Conservation (phyloP, 2,888 invertebrate species). For the Aspidapion aeneum region DNA sequence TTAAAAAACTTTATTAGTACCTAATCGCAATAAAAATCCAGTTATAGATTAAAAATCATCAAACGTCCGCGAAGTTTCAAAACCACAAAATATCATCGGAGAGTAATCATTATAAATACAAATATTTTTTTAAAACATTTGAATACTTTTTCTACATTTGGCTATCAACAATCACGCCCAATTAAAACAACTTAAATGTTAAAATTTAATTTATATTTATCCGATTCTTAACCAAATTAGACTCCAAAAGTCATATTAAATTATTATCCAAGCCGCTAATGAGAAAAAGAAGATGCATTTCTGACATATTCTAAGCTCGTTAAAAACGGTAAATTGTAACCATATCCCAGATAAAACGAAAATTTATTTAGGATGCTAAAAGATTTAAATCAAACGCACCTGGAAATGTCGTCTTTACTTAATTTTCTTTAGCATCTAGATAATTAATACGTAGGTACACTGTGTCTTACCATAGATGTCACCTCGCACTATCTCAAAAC, state of each 20-base stretch:
- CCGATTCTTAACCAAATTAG: background rate
- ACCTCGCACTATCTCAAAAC: too few relatives aligned
- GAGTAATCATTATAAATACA: too few relatives aligned
- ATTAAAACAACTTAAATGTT: too few relatives aligned
- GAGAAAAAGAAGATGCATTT: background rate
- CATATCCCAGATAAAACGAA: background rate
- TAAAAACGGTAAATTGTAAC: background rate
- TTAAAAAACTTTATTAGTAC: too few relatives aligned
- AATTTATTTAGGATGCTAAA: background rate
- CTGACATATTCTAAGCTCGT: background rate
- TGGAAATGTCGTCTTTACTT: background rate
- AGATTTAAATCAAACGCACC: background rate
- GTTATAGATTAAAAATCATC: too few relatives aligned
- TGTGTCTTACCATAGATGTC: too few relatives aligned
- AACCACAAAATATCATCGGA: too few relatives aligned
- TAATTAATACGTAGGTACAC: too few relatives aligned
- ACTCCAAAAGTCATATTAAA: background rate
- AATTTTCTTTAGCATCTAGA: too few relatives aligned
- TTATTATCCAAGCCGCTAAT: background rate
- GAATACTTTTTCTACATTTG: background rate
- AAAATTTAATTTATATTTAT: background rate
- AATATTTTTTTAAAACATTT: too few relatives aligned
- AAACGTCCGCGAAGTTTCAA: too few relatives aligned
- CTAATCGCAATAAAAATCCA: too few relatives aligned
- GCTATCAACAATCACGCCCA: background rate